These are phyloP conservation scores for Onychomys leucogaster DNA, from an alignment of 2,797 vertebrate genomes.

Conservation along the genomic window DNA sequence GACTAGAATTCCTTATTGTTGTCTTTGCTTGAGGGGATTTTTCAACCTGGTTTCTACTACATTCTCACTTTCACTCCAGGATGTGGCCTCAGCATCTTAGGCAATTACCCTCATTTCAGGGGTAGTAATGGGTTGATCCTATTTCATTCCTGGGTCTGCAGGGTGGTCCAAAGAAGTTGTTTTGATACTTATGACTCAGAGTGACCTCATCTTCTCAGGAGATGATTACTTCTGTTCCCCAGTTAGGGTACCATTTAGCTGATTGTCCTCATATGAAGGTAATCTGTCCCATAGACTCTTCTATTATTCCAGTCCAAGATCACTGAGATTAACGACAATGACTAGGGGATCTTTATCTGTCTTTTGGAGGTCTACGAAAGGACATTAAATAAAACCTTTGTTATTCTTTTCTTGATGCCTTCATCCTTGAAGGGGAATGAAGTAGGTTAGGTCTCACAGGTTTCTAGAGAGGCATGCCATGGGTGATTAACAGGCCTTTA, in stretches of 20 bases:
- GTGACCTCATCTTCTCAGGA: not conserved
- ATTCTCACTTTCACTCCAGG: not conserved
- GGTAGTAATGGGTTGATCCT: not conserved
- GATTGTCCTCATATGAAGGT: not conserved
- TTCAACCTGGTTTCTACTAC: not conserved
- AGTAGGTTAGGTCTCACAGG: not conserved
- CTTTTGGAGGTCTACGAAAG: not conserved
- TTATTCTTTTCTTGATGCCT: not conserved
- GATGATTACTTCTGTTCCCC: not conserved
- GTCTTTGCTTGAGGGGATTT: not conserved
- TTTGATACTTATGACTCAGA: not conserved
- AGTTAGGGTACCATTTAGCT: not conserved
- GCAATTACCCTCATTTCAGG: not conserved
- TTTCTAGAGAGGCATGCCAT: not conserved
- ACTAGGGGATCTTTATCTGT: not conserved
- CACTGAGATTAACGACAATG: not conserved
- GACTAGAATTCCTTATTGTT: not conserved
- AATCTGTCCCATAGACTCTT: not conserved
- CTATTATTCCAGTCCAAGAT: not conserved
- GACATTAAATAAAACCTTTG: not conserved
- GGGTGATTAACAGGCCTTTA: not conserved
- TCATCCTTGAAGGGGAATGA: not conserved
- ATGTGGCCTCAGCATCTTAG: not conserved
- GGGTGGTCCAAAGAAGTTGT: not conserved
- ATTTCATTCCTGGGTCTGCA: not conserved